Percentiles rank a stretch among this genome's conserved stretches.
phyloP scores from a whole-genome alignment of 2,113 vertebrate genomes.

The Podarcis raffonei region DNA sequence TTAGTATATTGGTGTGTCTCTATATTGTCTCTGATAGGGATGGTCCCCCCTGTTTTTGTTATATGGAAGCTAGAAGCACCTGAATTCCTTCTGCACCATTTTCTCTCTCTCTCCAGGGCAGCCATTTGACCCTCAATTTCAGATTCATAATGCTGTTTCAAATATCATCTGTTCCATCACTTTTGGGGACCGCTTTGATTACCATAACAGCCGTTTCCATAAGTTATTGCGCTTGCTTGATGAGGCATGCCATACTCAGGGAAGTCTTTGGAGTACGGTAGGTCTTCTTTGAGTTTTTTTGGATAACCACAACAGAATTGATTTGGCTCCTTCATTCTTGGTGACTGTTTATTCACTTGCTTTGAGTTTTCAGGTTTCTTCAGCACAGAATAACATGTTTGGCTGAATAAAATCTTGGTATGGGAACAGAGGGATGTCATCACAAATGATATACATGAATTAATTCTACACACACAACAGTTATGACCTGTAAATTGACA shows the following conservation, averaged over 20 bases:
- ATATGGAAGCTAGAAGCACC: neutral
- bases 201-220: constrained; percentile 80
- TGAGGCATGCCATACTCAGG: constrained; percentile 65
- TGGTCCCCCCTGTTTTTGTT: too few species aligned
- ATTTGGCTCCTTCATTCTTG: neutral
- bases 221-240: constrained; percentile 79
- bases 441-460: too few species aligned
- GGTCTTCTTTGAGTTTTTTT: neutral
- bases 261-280: constrained; percentile 70
- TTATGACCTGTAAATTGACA: too few species aligned
- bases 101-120: constrained; percentile 56
- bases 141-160: constrained; percentile 79
- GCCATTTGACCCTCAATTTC: constrained; percentile 77
- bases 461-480: too few species aligned
- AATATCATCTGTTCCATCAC: constrained; percentile 73
- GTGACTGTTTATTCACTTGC: too few species aligned
- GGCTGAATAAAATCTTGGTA: too few species aligned
- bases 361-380: too few species aligned
- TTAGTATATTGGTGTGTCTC: neutral
- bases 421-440: too few species aligned
- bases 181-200: constrained; percentile 89
- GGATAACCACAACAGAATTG: neutral
- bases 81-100: neutral
- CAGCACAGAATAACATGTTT: too few species aligned
- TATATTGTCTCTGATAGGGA: neutral